Percentiles rank a stretch among this genome's conserved stretches.
Evolutionary conservation across 1,140 invertebrate genomes (phyloP).

Genomic region (Lamellibrachia luymesi): DNA sequence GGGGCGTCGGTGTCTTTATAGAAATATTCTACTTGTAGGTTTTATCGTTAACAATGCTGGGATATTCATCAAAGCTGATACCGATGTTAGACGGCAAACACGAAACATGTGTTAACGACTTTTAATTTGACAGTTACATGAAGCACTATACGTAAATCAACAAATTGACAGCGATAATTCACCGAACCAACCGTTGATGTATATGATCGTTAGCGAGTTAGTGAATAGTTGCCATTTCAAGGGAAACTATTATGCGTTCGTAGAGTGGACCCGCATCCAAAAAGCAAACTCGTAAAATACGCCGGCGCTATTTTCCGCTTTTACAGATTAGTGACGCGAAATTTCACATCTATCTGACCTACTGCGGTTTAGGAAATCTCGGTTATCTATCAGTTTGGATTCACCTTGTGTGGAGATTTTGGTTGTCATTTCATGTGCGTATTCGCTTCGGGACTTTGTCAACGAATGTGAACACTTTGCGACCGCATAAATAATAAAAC

Average conservation of each 20-base stretch:
- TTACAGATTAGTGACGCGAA: neutral
- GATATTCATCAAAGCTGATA: neutral
- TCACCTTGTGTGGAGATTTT: neutral
- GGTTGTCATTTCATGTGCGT: neutral
- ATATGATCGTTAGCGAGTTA: neutral
- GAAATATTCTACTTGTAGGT: neutral
- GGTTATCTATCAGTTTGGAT: neutral
- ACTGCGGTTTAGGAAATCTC: neutral
- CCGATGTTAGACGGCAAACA: neutral
- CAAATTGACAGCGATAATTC: neutral
- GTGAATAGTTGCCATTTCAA: neutral
- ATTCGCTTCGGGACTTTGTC: neutral
- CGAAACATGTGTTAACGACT: neutral
- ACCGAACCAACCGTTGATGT: neutral
- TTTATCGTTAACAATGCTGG: neutral
- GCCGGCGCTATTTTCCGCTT: neutral
- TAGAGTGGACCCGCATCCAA: too few species aligned
- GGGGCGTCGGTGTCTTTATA: neutral
- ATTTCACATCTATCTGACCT: neutral
- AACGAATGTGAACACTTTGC: neutral
- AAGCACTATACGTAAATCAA: neutral
- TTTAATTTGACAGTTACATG: neutral
- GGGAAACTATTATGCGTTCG: neutral
- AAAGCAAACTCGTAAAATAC: too few species aligned
- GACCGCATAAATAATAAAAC: slow-evolving; percentile 1